These are phyloP conservation scores for Cathartes aura DNA, from an alignment of 2,113 vertebrate genomes.

Conservation along the genomic window DNA sequence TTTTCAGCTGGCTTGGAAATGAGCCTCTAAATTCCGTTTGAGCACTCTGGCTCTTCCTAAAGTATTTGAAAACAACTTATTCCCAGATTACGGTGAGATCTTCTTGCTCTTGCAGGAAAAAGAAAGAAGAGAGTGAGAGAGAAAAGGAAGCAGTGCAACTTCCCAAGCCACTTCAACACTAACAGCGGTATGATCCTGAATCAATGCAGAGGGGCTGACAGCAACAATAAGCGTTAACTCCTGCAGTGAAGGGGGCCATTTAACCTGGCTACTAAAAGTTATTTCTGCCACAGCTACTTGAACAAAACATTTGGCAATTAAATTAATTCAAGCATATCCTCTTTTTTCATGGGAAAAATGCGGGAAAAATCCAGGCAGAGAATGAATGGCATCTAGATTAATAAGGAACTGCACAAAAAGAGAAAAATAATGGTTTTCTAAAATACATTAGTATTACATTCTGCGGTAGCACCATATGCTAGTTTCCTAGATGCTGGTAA, in stretches of 20 bases:
- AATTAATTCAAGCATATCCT: slow-evolving; percentile 48
- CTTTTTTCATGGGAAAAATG: slow-evolving; percentile 36
- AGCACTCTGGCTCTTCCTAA: background rate
- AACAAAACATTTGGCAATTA: slow-evolving; percentile 39
- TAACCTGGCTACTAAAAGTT: slow-evolving; percentile 42
- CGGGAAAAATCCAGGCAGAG: background rate
- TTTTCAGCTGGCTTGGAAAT: background rate
- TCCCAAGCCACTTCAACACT: background rate
- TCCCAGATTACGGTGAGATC: background rate
- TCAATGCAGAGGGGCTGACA: background rate
- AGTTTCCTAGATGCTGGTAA: slow-evolving; percentile 59
- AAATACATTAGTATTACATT: slow-evolving; percentile 36
- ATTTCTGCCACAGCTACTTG: slow-evolving; percentile 5
- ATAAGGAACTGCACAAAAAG: background rate
- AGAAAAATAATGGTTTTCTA: slow-evolving; percentile 39
- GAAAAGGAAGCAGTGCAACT: background rate
- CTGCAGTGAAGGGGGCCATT: background rate
- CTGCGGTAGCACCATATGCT: slow-evolving; percentile 48
- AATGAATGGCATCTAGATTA: slow-evolving; percentile 33
- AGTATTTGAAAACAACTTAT: background rate
- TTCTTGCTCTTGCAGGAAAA: background rate
- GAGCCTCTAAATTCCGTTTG: background rate
- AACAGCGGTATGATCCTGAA: background rate
- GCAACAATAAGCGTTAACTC: background rate
- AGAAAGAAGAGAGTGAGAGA: background rate